Evolutionary conservation across 2,888 invertebrate genomes (phyloP), one percentile per base, ranked within the genome.

Genomic region (Hedychridium roseum): DNA sequence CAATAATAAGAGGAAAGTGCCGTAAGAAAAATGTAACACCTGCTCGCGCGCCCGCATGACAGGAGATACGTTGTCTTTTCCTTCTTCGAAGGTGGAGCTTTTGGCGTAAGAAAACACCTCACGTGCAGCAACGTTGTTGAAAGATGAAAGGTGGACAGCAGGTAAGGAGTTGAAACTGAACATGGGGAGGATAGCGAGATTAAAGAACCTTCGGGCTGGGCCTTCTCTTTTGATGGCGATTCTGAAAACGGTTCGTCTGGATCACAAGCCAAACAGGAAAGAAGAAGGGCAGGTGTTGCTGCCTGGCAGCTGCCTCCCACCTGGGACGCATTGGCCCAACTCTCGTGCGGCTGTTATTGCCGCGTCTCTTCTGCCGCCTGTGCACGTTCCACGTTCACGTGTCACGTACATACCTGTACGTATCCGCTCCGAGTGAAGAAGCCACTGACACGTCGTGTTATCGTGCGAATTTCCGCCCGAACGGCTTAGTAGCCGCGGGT

Each of bases 291-390:
- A 76, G 76, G 76, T 76, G 76, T 73, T 71, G 60, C 64, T 76
- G 76, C 67, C 61, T 74, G 66, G 71, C 78, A 78, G 78, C 78
- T 78, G 78, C 76, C 78, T 77, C 76, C 77, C 78, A 78, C 76
- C 78, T 78, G 78, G 78, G 71, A 70, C 55, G 54, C 57, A 41
- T 48, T 14, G 44, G 39, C 30, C 35, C 55, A 56, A 42, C 50
- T 31, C 38, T 60, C 50, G 45, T 40, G 43, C 48, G 43, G 57
- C 45, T 57, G 54, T 50, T 54, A 54, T 56, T 54, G 47, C 43
- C 47, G 28, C 30, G 36, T 18, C 11, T 26, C 12, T 11, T 21
- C 9, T 39, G 18, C 23, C 42, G 9, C n/a, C 32, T 21, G 16
- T 43, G 28, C 36, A 21, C 30, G 26, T 36, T 27, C 27, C 39